Base-by-base conservation (phyloP, 1,140 invertebrate genomes). In the Bombus ignitus region DNA sequence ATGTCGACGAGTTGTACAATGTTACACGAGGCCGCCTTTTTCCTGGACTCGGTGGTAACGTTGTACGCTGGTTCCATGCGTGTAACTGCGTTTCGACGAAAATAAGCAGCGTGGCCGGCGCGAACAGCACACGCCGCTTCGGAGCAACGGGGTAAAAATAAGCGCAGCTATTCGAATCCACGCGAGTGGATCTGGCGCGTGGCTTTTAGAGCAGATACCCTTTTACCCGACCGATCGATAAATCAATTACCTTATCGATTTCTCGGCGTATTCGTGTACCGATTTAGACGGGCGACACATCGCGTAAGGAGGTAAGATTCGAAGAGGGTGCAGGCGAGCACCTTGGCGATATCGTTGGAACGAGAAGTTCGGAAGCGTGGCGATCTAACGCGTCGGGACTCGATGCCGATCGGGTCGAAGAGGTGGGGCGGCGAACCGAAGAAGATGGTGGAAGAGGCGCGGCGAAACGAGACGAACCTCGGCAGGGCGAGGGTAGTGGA, bases 181-280 rank as follows among this genome's bases (percentile, higher is more conserved):
- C 37, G 44, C 22, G 25, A n/a, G 44, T 53, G 74, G 77, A 81
- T 85, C 66, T 70, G 85, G 81, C 85, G 83, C 77, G 59, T 89
- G 88, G 88, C 81, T 82, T 81, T 85, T 75, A 78, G 62, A 35
- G 32, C 5, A 32, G 88, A 89, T 87, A 89, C 70, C 74, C 81
- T 73, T 42, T 74, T 59, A 32, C 18, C 53, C 39, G 78, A 83
- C 37, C 35, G 57, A 12, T 25, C 66, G n/a, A 32, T 81, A 87
- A 83, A 89, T 89, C 75, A 77, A 37, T 53, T 18, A 18, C 66
- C 72, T 83, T 89, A 89, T 83, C 71, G 53, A 37, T 73, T 1
- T 28, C 18, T 22, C 15, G 57, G 18, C 25, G 1, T 8, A 35
- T 25, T 62, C 10, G 22, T 62, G 9, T 3, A 57, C 37, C 28